Evolutionary conservation across 2,113 vertebrate species (phyloP), one percentile per base, ranked within the genome.

Genomic region (Cololabis saira): DNA sequence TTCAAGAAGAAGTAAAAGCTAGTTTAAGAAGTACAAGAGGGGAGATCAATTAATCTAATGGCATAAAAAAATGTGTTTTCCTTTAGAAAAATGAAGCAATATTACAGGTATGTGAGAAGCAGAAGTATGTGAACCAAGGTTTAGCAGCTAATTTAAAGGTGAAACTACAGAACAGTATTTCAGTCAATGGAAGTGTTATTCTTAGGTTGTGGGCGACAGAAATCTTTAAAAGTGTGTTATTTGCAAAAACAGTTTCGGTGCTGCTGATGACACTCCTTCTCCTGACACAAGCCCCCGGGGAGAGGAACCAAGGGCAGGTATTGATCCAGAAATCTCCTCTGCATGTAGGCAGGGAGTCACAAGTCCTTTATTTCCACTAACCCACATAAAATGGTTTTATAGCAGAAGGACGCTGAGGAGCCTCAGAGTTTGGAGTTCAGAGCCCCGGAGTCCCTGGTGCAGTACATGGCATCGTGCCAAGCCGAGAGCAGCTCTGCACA

Each of bases 311-410:
- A 82, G 61, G 80, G 63, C 80, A 66, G 51, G 43, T 53, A 89
- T 89, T 41, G 81, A 87, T 78, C 72, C 72, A 19, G 55, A 41
- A 56, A 78, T 71, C 75, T 57, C 65, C 73, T 83, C 71, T 68
- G 68, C 77, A 81, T 76, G 78, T 84, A 61, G 75, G 76, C 67
- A 51, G 57, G 50, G 62, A 84, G 79, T 71, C 83, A 71, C 22
- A 17, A 73, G 70, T 74, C 62, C 61, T 84, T 85, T 83, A 81
- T 81, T 86, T 52, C 76, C 72, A 58, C 76, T 86, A 80, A 85
- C 80, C 82, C 73, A 52, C 75, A 54, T 65, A 30, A 78, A 81
- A 80, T 24, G 49, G 61, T 73, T 81, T 86, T 74, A 80, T 75
- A 74, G 79, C 66, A 57, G 66, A 18, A 67, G 79, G 70, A 76